Base-by-base conservation (phyloP, 2,888 invertebrate species). In the Clepsis dumicolana region DNA sequence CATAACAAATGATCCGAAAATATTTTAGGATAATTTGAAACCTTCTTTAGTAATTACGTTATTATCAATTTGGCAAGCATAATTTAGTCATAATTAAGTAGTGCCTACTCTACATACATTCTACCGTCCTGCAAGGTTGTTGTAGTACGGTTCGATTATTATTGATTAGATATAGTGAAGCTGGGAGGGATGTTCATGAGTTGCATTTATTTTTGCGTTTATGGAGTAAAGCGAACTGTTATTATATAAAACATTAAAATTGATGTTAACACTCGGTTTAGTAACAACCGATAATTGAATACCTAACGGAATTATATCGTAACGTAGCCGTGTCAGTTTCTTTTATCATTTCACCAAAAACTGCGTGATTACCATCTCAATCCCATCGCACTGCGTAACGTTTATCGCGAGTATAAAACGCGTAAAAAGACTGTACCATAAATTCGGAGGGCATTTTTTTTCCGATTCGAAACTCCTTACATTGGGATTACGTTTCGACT, bases 21-120 rank as follows among this genome's bases (percentile, higher is more conserved):
- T 84, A 84, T 84, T 83, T 81, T 77, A 75, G 76, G 79, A 81
- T 81, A 80, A 83, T 83, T 81, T 76, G 72, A 74, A 78, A 75
- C 76, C 72, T 79, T 75, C 82, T 84, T 84, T 84, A 84, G 85
- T 90, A 86, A 88, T 83, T 87, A 85, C 81, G 86, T 82, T 79
- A 93, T 93, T 92, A 93, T 89, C 90, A 87, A 93, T 93, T 93
- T 92, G 87, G 91, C 93, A 92, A 90, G 93, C 84, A 84, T 83
- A 85, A 86, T 84, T 86, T 74, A 73, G n/a, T 50, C 24, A 57
- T 67, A 67, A 67, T 67, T 67, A 63, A 67, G 62, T 67, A 63
- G 35, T 38, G 27, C 56, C 21, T 62, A 44, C 18, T 18, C 44
- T 44, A 44, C 18, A 44, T 44, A 44, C 18, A 44, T 44, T 44